Evolutionary conservation across 1,140 invertebrate genomes (phyloP), one percentile per base, ranked within the genome.

Genomic region (Mizuhopecten yessoensis): DNA sequence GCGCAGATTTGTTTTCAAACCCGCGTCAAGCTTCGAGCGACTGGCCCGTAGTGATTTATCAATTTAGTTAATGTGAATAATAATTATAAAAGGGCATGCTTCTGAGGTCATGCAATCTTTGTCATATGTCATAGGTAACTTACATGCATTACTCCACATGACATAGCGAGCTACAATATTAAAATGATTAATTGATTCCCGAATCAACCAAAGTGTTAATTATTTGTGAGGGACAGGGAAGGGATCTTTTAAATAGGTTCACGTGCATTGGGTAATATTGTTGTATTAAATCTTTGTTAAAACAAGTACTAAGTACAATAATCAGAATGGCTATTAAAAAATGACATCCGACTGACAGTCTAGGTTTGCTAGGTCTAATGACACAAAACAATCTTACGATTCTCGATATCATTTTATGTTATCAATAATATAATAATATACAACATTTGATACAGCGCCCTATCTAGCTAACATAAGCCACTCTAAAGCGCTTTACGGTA

Each of bases 91-190:
- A 57, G 3, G 5, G 15, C n/a, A 45, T 45, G 17, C 42, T 17
- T 45, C 42, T 45, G 57, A 75, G 5, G 57, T 75, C 57, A 75
- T 75, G 57, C 57, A 75, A 45, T 13, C 42, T 45, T n/a, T 45
- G 5, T 75, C 57, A n/a, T 75, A 75, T n/a, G 57, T n/a, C 57
- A n/a, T 75, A 75, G 57, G 23, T n/a, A 75, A 75, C 57, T 75
- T 75, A 75, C 57, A 75, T 29, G 57, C 23, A n/a, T 75, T 75
- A 75, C n/a, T 75, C 57, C 57, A 75, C 57, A 75, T 29, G 57
- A 29, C 57, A 75, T 75, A 75, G 5, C 57, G 57, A 75, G n/a
- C 57, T 75, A 75, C 57, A 75, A 75, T 75, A n/a, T 75, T 75
- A 75, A 75, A n/a, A 75, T 29, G 29, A 75, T 75, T 5, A 75